A percentile compares a stretch with the other conserved stretches of the same genome.
Conservation (phyloP, 2,888 invertebrate species). For the Aleiodes leptofemur region DNA sequence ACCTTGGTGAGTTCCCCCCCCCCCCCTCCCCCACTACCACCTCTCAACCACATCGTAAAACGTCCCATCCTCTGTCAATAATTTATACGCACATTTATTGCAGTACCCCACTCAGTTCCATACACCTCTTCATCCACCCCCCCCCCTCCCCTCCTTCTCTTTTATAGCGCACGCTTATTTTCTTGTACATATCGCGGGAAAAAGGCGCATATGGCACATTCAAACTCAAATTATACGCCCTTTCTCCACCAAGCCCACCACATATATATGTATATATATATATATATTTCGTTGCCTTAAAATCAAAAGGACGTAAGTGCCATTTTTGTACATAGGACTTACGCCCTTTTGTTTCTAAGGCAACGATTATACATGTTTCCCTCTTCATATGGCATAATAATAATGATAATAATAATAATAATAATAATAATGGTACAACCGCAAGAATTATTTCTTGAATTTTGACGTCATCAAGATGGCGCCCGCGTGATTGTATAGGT, state of each 20-base stretch:
- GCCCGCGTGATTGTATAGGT: neutral
- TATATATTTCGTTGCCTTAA: no score
- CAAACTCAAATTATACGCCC: no score
- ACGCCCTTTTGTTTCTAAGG: no score
- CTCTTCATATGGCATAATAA: neutral
- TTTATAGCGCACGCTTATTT: neutral
- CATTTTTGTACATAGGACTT: no score
- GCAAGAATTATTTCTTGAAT: constrained; percentile 14
- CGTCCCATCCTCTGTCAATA: constrained; percentile 8
- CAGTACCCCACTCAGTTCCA: constrained; percentile 3
- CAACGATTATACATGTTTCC: no score
- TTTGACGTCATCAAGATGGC: constrained; percentile 26
- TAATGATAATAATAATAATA: neutral
- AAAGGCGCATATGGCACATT: no score
- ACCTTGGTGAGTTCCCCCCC: neutral
- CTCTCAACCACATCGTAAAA: neutral
- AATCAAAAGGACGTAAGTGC: no score
- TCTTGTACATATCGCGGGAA: no score
- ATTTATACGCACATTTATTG: constrained; percentile 18
- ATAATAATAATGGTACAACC: neutral
- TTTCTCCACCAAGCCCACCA: no score
- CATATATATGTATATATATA: no score
- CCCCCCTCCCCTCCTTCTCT: no score
- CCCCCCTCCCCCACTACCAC: no score
- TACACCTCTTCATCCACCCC: neutral